phyloP scores from a whole-genome alignment of 2,888 invertebrate genomes.

The Orthosia gracilis region DNA sequence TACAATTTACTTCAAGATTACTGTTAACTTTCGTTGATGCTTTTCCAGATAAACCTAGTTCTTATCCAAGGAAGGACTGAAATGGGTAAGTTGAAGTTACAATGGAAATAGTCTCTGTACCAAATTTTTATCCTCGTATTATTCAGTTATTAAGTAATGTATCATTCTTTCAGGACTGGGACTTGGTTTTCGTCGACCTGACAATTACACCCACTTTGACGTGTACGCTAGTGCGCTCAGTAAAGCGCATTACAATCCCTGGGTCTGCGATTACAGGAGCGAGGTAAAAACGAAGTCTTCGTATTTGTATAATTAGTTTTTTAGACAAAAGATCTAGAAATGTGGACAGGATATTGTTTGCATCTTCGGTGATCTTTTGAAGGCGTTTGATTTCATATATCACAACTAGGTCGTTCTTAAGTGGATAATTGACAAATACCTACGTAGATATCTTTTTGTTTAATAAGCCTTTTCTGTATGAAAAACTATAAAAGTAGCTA shows the following conservation, averaged over 20 bases:
- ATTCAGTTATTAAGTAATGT: neutral
- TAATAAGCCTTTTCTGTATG: neutral
- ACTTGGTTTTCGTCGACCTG: slow-evolving; percentile 27
- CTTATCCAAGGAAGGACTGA: slow-evolving; percentile 54
- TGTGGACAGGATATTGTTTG: neutral
- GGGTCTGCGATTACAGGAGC: slow-evolving; percentile 54
- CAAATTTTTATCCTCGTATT: neutral
- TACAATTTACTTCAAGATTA: neutral
- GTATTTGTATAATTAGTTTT: neutral
- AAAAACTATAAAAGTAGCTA: neutral
- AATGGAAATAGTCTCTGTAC: neutral
- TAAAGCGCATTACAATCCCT: slow-evolving; percentile 57
- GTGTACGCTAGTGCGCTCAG: slow-evolving; percentile 57
- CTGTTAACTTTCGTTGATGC: neutral
- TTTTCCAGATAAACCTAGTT: slow-evolving; percentile 56
- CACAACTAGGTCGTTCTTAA: neutral
- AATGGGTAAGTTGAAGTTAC: slow-evolving; percentile 61
- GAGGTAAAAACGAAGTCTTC: slow-evolving; percentile 47
- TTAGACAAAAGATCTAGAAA: neutral
- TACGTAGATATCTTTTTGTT: neutral
- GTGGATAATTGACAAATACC: neutral
- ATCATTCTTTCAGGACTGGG: slow-evolving; percentile 41
- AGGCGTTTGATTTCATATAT: neutral
- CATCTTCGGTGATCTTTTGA: neutral
- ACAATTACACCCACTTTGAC: slow-evolving; percentile 47